Percentiles rank a stretch among this genome's conserved stretches.
Evolutionary conservation across 2,888 invertebrate species (phyloP).

Genomic region (Ypsolopha sequella): DNA sequence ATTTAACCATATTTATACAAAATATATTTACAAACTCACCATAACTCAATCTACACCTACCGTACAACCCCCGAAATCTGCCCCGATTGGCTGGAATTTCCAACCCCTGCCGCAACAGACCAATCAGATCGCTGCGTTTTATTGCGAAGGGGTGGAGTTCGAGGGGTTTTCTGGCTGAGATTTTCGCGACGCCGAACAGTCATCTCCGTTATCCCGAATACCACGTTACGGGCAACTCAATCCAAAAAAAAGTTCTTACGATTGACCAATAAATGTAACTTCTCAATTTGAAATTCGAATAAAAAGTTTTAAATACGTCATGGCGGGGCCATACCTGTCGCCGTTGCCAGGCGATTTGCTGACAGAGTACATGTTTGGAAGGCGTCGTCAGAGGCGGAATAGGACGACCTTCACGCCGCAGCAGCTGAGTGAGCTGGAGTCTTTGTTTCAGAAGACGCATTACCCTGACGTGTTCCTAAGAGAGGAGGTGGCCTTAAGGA

Average conservation of each 20-base stretch:
- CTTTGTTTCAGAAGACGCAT: slow-evolving; percentile 93
- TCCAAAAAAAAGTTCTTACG: not conserved
- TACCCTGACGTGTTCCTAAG: slow-evolving; percentile 92
- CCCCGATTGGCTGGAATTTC: slow-evolving; percentile 44
- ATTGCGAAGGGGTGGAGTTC: slow-evolving; percentile 53
- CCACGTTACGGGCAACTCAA: not conserved
- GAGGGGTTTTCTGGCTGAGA: slow-evolving; percentile 50
- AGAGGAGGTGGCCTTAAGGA: slow-evolving; percentile 92
- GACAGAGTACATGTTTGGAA: slow-evolving; percentile 93
- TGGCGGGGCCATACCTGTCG: slow-evolving; percentile 90
- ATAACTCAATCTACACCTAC: slow-evolving; percentile 68
- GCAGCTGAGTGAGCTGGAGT: slow-evolving; percentile 91
- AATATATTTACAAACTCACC: slow-evolving; percentile 50
- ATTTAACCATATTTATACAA: slow-evolving; percentile 51
- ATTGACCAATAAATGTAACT: not conserved
- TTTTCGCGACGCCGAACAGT: slow-evolving; percentile 54
- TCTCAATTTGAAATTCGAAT: not conserved
- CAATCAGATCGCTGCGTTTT: slow-evolving; percentile 38
- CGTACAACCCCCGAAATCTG: slow-evolving; percentile 35
- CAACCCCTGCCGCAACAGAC: slow-evolving; percentile 48
- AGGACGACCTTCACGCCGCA: slow-evolving; percentile 95
- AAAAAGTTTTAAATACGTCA: slow-evolving; percentile 30
- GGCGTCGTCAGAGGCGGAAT: slow-evolving; percentile 89
- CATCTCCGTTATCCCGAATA: slow-evolving; percentile 10
- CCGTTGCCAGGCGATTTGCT: slow-evolving; percentile 89